These are phyloP conservation scores for Pelvicachromis taeniatus DNA, from an alignment of 2,113 vertebrate species.

Conservation along the genomic window DNA sequence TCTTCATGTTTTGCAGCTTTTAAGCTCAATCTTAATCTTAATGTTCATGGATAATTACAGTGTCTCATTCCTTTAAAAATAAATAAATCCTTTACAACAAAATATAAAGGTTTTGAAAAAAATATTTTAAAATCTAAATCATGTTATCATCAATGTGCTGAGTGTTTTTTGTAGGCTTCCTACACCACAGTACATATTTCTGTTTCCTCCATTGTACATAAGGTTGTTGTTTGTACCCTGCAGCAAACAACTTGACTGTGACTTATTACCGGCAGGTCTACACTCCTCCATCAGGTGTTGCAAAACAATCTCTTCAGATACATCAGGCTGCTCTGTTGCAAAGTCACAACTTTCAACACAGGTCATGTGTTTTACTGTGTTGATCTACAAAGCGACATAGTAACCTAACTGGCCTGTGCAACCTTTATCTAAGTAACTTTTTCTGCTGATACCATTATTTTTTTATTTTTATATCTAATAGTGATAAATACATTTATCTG, in stretches of 20 bases:
- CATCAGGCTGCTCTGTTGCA: conserved; percentile 43
- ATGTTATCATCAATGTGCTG: not conserved
- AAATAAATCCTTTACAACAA: not conserved
- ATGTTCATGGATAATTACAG: not conserved
- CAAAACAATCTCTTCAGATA: conserved; percentile 49
- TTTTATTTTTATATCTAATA: not conserved
- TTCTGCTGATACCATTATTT: not conserved
- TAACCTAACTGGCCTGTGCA: conserved; percentile 14
- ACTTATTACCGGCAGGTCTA: conserved; percentile 45
- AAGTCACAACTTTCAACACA: conserved; percentile 57
- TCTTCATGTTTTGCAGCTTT: not conserved
- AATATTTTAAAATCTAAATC: not conserved
- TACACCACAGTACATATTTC: not conserved
- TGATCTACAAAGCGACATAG: conserved; percentile 24
- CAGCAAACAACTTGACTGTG: conserved; percentile 35
- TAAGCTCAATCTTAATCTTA: not conserved
- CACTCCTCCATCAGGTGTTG: conserved; percentile 36
- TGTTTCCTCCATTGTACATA: not conserved
- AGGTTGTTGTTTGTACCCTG: conserved; percentile 20
- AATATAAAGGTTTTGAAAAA: not conserved
- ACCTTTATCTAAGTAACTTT: conserved; percentile 37
- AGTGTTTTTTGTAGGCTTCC: not conserved
- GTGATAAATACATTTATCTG: conserved; percentile 2
- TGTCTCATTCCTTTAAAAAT: not conserved
- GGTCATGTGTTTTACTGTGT: conserved; percentile 40